phyloP scores from a whole-genome alignment of 2,797 vertebrate species.

The Percopsis omiscomaycus region DNA sequence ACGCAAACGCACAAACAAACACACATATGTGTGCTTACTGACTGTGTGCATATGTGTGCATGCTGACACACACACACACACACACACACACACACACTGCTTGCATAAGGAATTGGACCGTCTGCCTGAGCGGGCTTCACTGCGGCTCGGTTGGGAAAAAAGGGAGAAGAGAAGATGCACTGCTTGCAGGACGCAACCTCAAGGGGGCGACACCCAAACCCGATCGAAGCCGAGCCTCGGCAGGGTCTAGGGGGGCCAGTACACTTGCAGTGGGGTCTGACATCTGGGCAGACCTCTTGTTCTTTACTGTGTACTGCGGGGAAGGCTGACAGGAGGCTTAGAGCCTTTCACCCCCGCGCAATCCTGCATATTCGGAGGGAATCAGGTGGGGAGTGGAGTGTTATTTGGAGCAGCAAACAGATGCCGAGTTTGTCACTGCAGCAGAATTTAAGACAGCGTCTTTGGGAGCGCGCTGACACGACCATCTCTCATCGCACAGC shows the following conservation, averaged over 20 bases:
- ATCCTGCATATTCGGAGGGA: constrained; percentile 36
- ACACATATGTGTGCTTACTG: not conserved
- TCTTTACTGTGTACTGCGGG: not conserved
- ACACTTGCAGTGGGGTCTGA: constrained; percentile 21
- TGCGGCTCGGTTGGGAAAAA: not conserved
- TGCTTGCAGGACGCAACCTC: constrained; percentile 13
- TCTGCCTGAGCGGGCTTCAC: too few species aligned
- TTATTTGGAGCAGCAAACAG: constrained; percentile 59
- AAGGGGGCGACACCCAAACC: constrained; percentile 13
- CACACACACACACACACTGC: constrained; percentile 4
- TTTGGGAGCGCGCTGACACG: constrained; percentile 56
- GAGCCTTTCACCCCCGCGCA: constrained; percentile 26
- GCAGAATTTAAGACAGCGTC: constrained; percentile 58
- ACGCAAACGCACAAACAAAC: constrained; percentile 1
- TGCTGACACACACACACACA: not conserved
- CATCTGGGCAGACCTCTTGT: constrained; percentile 17
- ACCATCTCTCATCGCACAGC: constrained; percentile 65
- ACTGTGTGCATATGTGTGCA: not conserved
- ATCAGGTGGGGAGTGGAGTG: constrained; percentile 2
- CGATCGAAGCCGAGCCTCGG: too few species aligned
- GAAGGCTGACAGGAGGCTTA: constrained; percentile 36
- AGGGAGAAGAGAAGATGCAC: not conserved
- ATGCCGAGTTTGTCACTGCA: constrained; percentile 70
- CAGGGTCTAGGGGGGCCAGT: too few species aligned
- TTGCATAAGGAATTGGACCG: too few species aligned